phyloP scores from a whole-genome alignment of 2,888 invertebrate species.

The Gonocerus acuteangulatus region DNA sequence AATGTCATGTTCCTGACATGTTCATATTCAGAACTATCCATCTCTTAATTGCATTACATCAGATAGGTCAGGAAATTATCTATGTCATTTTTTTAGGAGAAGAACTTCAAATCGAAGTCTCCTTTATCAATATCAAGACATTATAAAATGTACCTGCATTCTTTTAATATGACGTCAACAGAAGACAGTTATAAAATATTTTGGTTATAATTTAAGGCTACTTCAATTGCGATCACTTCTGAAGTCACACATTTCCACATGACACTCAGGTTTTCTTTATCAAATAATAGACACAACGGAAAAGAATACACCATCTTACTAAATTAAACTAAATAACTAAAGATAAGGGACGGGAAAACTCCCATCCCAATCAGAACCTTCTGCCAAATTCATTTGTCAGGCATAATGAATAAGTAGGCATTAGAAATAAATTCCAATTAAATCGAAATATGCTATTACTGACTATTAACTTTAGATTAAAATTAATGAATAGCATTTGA shows the following conservation, averaged over 20 bases:
- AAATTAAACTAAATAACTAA: neutral
- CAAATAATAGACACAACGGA: neutral
- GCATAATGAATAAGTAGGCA: no score
- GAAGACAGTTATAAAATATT: constrained; percentile 29
- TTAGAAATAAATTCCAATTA: no score
- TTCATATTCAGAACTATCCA: constrained; percentile 93
- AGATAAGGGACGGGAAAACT: neutral
- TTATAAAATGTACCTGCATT: constrained; percentile 29
- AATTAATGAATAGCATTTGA: no score
- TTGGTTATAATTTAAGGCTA: neutral
- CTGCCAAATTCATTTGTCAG: neutral
- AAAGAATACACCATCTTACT: neutral
- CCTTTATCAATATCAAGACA: constrained; percentile 25
- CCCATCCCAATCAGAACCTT: constrained; percentile 1
- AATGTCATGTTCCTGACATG: constrained; percentile 89
- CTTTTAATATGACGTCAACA: constrained; percentile 34
- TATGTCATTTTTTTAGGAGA: neutral
- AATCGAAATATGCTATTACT: no score
- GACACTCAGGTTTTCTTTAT: neutral
- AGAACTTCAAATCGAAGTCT: constrained; percentile 7
- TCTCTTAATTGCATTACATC: constrained; percentile 44
- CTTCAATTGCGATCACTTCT: neutral
- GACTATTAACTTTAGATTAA: no score
- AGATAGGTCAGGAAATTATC: neutral
- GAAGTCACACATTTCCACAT: neutral